These are phyloP conservation scores for Drosophila persimilis DNA, from an alignment of 1,140 invertebrate species.

Conservation along the genomic window DNA sequence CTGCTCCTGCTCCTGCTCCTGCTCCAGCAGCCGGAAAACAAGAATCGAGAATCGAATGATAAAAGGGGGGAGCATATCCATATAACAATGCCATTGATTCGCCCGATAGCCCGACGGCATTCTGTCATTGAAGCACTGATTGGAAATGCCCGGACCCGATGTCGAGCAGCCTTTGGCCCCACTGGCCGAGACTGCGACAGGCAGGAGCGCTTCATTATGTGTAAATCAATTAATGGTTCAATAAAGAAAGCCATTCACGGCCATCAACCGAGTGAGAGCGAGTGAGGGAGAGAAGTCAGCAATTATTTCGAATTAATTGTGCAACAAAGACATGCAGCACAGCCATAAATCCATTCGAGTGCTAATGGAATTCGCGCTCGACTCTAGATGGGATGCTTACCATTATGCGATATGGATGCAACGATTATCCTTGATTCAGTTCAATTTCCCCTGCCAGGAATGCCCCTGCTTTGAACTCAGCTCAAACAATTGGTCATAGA, in stretches of 20 bases:
- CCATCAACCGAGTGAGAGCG: slow-evolving; percentile 5
- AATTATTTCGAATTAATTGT: slow-evolving; percentile 34
- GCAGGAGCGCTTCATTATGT: slow-evolving; percentile 28
- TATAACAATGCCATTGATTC: slow-evolving; percentile 43
- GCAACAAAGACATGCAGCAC: slow-evolving; percentile 10
- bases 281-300: background rate
- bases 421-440: background rate
- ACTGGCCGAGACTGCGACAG: too few relatives aligned
- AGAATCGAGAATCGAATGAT: slow-evolving; percentile 17
- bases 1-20: background rate
- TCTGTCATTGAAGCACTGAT: slow-evolving; percentile 19
- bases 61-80: slow-evolving; percentile 11
- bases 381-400: background rate
- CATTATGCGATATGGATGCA: too few relatives aligned
- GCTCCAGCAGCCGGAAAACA: background rate
- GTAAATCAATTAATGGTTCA: slow-evolving; percentile 32
- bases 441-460: background rate
- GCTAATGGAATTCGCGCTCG: slow-evolving; percentile 4
- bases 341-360: slow-evolving; percentile 8
- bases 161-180: background rate
- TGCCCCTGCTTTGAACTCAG: background rate
- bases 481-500: background rate
- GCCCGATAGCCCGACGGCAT: slow-evolving; percentile 14
- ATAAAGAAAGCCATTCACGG: slow-evolving; percentile 35
- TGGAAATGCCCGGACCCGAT: slow-evolving; percentile 4